Conservation (phyloP, 2,797 vertebrate species). For the Rhinella marina region DNA sequence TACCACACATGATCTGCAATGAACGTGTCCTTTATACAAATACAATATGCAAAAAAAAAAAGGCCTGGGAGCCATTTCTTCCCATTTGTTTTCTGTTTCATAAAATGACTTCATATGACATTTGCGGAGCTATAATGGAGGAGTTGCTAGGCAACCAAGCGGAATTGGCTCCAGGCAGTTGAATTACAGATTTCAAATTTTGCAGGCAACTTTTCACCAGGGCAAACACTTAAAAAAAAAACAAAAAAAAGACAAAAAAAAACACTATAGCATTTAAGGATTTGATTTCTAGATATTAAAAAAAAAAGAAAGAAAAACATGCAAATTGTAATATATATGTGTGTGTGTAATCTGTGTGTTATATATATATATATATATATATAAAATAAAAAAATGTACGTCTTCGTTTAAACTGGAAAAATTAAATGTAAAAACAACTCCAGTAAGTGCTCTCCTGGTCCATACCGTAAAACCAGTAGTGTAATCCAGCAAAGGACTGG, state of each 20-base stretch:
- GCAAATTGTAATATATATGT: too few relatives aligned
- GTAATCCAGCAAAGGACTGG: too few relatives aligned
- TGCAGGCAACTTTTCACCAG: constrained; percentile 56
- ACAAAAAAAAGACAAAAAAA: background rate
- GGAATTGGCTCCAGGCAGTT: constrained; percentile 56
- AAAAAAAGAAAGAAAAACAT: background rate
- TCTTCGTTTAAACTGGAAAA: background rate
- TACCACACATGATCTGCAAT: constrained; percentile 28
- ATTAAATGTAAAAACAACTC: too few relatives aligned
- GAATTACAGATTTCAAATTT: constrained; percentile 54
- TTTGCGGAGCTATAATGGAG: constrained; percentile 60
- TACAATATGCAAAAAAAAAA: constrained; percentile 56
- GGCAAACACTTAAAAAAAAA: constrained; percentile 35
- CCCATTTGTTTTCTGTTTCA: constrained; percentile 61
- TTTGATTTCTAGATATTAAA: background rate
- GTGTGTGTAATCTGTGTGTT: too few relatives aligned
- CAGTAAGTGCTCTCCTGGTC: too few relatives aligned
- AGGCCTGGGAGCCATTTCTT: constrained; percentile 55
- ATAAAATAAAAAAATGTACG: background rate
- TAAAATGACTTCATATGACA: constrained; percentile 62
- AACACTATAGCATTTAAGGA: background rate
- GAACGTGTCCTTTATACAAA: constrained; percentile 51
- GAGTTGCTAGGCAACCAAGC: constrained; percentile 57
- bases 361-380: background rate
- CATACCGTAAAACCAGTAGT: too few relatives aligned